A percentile compares a stretch with the other conserved stretches of the same genome.
These are phyloP conservation scores for Aurelia aurita complex sp. Pacific DNA, from an alignment of 30 jellyfish, hydroid and myxozoan species.

Conservation along the genomic window DNA sequence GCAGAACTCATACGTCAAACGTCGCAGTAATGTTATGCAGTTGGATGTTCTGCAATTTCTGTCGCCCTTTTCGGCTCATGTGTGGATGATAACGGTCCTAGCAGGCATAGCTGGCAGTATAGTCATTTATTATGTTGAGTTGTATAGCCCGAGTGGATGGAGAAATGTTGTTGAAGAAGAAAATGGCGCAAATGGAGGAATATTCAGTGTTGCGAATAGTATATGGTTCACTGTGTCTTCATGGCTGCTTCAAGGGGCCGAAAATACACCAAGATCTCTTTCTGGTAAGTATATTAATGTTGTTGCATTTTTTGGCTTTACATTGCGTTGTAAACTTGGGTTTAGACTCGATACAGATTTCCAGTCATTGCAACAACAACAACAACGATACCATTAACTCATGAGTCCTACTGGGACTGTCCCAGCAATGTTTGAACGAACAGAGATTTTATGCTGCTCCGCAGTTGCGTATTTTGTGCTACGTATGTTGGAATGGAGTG, in stretches of 20 bases:
- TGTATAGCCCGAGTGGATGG: constrained; percentile 50
- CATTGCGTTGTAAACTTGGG: too few species aligned
- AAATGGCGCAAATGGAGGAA: constrained; percentile 17
- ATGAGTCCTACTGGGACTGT: too few species aligned
- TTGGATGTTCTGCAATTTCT: constrained; percentile 18
- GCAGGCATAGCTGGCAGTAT: constrained; percentile 7
- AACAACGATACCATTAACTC: too few species aligned
- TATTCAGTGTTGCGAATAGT: constrained; percentile 27
- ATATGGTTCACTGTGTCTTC: constrained; percentile 38
- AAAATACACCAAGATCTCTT: constrained; percentile 31
- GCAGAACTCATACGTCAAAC: constrained; percentile 36
- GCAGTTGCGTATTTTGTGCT: too few species aligned
- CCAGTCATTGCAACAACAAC: too few species aligned
- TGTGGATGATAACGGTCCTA: constrained; percentile 29
- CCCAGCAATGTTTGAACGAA: too few species aligned
- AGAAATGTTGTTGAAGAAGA: background rate
- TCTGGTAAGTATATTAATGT: constrained; percentile 11
- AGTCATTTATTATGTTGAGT: constrained; percentile 20
- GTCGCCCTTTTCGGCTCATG: constrained; percentile 39
- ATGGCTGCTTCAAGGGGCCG: constrained; percentile 49
- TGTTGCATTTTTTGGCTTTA: too few species aligned
- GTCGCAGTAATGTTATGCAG: background rate
- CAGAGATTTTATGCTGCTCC: too few species aligned
- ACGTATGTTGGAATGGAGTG: too few species aligned
- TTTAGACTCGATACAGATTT: too few species aligned